Conservation (phyloP, 2,888 invertebrate species). For the Parnassius orleans region DNA sequence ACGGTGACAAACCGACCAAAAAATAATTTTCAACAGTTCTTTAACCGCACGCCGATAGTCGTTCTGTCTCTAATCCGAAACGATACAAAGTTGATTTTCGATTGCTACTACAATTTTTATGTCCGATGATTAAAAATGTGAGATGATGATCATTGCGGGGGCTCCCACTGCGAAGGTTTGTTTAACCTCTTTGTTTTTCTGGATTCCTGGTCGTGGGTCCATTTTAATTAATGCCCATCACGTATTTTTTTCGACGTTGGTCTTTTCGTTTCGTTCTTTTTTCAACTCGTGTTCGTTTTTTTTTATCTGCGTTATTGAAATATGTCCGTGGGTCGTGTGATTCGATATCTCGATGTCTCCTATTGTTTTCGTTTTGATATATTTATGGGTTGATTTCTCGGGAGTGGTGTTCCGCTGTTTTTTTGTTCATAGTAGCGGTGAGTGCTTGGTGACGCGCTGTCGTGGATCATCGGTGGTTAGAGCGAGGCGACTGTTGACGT, state of each 20-base stretch:
- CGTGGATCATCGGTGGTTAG: constrained; percentile 62
- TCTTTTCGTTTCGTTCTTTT: constrained; percentile 54
- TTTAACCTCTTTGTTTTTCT: constrained; percentile 79
- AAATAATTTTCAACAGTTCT: constrained; percentile 77
- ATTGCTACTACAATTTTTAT: constrained; percentile 49
- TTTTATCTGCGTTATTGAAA: constrained; percentile 74
- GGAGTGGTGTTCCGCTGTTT: constrained; percentile 55
- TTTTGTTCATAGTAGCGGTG: constrained; percentile 53
- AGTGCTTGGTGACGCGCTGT: constrained; percentile 56
- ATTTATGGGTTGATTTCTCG: constrained; percentile 72
- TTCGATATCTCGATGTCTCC: constrained; percentile 76
- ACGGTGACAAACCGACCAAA: constrained; percentile 80
- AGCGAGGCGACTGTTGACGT: constrained; percentile 56
- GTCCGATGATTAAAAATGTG: constrained; percentile 78
- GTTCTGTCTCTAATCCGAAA: constrained; percentile 44
- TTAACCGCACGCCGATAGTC: constrained; percentile 44
- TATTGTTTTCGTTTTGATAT: constrained; percentile 80
- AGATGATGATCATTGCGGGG: constrained; percentile 78
- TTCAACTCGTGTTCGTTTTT: constrained; percentile 31
- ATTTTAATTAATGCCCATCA: constrained; percentile 82
- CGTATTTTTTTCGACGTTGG: constrained; percentile 77
- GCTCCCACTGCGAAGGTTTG: constrained; percentile 79
- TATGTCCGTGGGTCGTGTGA: constrained; percentile 74
- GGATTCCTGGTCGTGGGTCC: constrained; percentile 77
- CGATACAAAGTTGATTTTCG: constrained; percentile 53